Base-by-base conservation (phyloP, 2,888 invertebrate genomes). In the Camponotus fellah region DNA sequence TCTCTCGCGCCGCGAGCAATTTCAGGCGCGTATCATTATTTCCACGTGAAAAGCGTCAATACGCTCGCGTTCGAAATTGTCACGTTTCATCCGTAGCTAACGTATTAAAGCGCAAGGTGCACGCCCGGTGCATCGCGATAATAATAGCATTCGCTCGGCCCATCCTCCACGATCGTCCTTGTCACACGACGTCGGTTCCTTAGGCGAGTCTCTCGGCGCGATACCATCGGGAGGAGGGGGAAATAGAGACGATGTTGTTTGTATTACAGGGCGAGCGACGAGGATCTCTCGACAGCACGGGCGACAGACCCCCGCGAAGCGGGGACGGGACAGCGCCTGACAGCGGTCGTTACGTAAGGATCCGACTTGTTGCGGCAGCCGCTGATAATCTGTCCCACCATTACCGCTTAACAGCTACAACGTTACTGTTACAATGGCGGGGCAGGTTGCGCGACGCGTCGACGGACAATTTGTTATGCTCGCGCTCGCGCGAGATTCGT, bases 271-370 rank as follows among this genome's bases (percentile, higher is more conserved):
- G 37, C 58, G n/a, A 40, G 40, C n/a, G 53, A 26, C n/a, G n/a
- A 26, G 46, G 69, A 21, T 34, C 68, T 6, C 40, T n/a, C 65
- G 53, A 34, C 64, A 60, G 37, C 69, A 21, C 8, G 3, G 49
- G 21, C 62, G 60, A 53, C 81, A 87, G 86, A 89, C 88, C 83
- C 87, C 89, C 82, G 88, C 84, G 83, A 88, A 88, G 85, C 66
- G 21, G 49, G 49, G 53, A 68, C 66, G 74, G 3, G 56, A 9
- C 56, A 58, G 21, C 49, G 17, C 17, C 17, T 74, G 88, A 87
- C 84, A 82, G 60, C 71, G 87, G 53, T 87, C 82, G 81, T 89
- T 87, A 84, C 84, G 82, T 83, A 88, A 89, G 85, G 84, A 79
- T 81, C 71, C 75, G 66, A 26, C 53, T 68, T 76, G 86, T 77